phyloP scores from a whole-genome alignment of 2,113 vertebrate species.

The Silurus asotus region DNA sequence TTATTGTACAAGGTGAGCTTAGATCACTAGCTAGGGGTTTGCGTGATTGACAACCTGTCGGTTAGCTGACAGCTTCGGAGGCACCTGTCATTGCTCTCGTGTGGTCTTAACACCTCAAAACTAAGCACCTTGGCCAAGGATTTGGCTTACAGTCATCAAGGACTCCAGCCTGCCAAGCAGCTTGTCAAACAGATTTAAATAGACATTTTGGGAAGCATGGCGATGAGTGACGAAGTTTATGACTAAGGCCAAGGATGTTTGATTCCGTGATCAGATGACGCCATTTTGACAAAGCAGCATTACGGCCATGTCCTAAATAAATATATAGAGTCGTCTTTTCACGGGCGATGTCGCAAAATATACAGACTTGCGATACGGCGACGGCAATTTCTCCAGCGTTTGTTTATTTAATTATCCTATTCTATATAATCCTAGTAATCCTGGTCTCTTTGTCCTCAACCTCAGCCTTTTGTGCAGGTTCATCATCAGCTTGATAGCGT shows the following conservation, averaged over 20 bases:
- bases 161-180: slow-evolving; percentile 9
- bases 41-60: slow-evolving; percentile 39
- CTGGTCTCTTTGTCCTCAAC: background rate
- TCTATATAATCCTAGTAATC: background rate
- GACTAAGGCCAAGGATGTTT: background rate
- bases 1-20: slow-evolving; percentile 95
- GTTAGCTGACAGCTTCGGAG: slow-evolving; percentile 3
- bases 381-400: background rate
- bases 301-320: background rate
- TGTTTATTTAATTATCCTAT: background rate
- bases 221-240: slow-evolving; percentile 10
- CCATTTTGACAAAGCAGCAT: background rate
- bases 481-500: background rate
- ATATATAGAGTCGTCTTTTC: slow-evolving; percentile 1
- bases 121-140: slow-evolving; percentile 14
- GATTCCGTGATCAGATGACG: slow-evolving; percentile 1
- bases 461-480: background rate
- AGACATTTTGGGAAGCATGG: background rate
- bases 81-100: background rate
- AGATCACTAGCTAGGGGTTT: background rate
- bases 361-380: background rate
- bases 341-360: background rate
- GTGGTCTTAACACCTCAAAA: slow-evolving; percentile 27
- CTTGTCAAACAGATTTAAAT: slow-evolving; percentile 22
- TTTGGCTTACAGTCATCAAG: background rate